Evolutionary conservation across 2,797 vertebrate genomes (phyloP).

Genomic region (Morus bassanus): DNA sequence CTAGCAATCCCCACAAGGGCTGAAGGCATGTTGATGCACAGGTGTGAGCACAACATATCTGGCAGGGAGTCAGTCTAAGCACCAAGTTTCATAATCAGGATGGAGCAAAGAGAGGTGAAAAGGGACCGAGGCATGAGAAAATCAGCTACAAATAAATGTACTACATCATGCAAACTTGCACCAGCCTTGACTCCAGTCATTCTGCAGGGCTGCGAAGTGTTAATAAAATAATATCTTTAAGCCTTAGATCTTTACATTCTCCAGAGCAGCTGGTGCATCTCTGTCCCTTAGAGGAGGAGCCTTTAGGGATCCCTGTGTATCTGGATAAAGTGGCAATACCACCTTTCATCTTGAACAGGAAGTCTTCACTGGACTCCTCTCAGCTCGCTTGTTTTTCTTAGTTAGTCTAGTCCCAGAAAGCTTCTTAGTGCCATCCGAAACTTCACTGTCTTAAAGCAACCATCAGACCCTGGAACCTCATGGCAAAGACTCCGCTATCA

Average conservation of each 20-base stretch:
- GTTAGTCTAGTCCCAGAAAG: not conserved
- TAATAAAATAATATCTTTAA: not conserved
- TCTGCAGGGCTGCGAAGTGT: not conserved
- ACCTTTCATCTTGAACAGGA: not conserved
- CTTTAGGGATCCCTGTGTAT: not conserved
- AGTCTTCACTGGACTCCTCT: not conserved
- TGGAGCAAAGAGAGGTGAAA: not conserved
- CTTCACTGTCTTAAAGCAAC: not conserved
- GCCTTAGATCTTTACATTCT: not conserved
- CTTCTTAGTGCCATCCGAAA: not conserved
- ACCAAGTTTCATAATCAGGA: not conserved
- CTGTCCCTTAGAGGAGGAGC: not conserved
- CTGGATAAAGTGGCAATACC: not conserved
- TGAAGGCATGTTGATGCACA: not conserved
- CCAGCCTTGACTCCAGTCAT: not conserved
- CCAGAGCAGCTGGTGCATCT: not conserved
- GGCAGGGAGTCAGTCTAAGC: too few species aligned
- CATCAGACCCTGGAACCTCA: not conserved
- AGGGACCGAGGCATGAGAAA: not conserved
- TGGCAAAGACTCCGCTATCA: not conserved
- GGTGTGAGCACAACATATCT: fast-evolving
- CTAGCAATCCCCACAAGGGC: not conserved
- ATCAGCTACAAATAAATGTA: not conserved
- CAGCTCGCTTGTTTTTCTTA: not conserved
- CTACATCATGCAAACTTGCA: not conserved